Evolutionary conservation across 2,113 vertebrate genomes (phyloP).

Genomic region (Epinephelus moara): DNA sequence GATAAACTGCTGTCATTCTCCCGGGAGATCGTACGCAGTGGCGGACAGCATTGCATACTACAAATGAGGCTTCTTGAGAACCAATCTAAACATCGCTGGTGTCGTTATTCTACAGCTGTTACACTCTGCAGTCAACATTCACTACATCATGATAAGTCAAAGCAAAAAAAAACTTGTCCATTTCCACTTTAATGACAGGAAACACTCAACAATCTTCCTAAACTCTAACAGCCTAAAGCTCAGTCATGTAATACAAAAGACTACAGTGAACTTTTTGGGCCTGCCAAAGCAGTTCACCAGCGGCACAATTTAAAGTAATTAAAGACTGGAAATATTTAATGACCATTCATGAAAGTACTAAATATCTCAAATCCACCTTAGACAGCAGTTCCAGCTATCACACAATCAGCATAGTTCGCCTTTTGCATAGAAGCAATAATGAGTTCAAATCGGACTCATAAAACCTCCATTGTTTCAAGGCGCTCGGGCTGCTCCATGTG

Average conservation of each 20-base stretch:
- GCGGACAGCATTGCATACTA: no score
- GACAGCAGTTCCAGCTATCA: slow-evolving; percentile 50
- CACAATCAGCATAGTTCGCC: slow-evolving; percentile 50
- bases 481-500: slow-evolving; percentile 38
- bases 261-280: background rate
- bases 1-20: no score
- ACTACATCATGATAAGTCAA: no score
- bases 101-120: no score
- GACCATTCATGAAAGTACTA: slow-evolving; percentile 36
- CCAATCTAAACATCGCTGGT: no score
- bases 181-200: slow-evolving; percentile 14
- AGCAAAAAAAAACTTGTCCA: no score
- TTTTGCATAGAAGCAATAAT: slow-evolving; percentile 50
- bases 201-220: slow-evolving; percentile 2
- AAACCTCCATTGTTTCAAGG: slow-evolving; percentile 58
- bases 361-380: slow-evolving; percentile 55
- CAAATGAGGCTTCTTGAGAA: no score
- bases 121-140: no score
- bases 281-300: background rate
- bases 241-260: background rate
- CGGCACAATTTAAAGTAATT: slow-evolving; percentile 27
- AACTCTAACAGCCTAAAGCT: background rate
- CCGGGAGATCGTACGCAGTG: no score
- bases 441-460: slow-evolving; percentile 55
- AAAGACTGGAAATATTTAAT: slow-evolving; percentile 42